Percentiles rank a stretch among this genome's conserved stretches.
Evolutionary conservation across 2,797 vertebrate genomes (phyloP).

Genomic region (Melanotaenia parkinsoni): DNA sequence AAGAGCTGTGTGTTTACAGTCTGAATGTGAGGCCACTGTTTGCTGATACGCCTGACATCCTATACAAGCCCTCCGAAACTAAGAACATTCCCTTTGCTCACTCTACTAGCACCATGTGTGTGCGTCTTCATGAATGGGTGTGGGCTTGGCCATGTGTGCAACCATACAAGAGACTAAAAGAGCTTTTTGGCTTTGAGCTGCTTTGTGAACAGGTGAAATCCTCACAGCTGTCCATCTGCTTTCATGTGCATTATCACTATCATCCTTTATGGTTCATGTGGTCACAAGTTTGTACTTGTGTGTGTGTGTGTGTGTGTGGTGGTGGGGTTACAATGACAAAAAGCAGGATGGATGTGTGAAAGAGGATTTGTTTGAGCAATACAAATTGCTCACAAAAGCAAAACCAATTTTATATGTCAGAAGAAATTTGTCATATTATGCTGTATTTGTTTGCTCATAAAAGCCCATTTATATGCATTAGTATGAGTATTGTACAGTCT

Average conservation of each 20-base stretch:
- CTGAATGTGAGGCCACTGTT: conserved; percentile 48
- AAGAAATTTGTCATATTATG: conserved; percentile 64
- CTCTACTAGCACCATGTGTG: conserved; percentile 25
- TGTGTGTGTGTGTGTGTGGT: background rate
- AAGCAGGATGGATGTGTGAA: conserved; percentile 45
- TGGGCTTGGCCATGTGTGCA: conserved; percentile 23
- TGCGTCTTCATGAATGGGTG: conserved; percentile 16
- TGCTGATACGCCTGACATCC: conserved; percentile 49
- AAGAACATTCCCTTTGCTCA: conserved; percentile 53
- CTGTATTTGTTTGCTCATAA: conserved; percentile 46
- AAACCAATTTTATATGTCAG: conserved; percentile 72
- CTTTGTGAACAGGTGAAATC: conserved; percentile 58
- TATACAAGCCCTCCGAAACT: conserved; percentile 50
- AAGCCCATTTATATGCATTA: conserved; percentile 42
- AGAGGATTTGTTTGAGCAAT: conserved; percentile 49
- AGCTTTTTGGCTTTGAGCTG: conserved; percentile 36
- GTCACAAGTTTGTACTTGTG: conserved; percentile 54
- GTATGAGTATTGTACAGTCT: background rate
- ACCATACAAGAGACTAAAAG: conserved; percentile 34
- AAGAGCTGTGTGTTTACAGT: conserved; percentile 50
- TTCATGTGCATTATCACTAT: conserved; percentile 69
- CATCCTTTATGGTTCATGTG: conserved; percentile 55
- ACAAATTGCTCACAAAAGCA: conserved; percentile 63
- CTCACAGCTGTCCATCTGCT: conserved; percentile 56
- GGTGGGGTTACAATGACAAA: conserved; percentile 41